Conservation (phyloP, 2,888 invertebrate species). For the Meliscaeva auricollis region DNA sequence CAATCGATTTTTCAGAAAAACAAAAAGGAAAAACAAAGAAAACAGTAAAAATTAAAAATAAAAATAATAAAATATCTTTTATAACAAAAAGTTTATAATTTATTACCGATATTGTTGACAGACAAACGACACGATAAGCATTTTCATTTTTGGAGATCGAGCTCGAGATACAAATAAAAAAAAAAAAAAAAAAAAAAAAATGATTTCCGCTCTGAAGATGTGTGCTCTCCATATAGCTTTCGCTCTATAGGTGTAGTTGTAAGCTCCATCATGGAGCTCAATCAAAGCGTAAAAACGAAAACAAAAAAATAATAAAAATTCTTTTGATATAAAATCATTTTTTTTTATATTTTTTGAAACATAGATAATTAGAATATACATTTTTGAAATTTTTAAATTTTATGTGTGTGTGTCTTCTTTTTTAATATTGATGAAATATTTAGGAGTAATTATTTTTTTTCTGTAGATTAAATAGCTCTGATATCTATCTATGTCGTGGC, state of each 20-base stretch:
- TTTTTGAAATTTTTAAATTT: conserved; percentile 2
- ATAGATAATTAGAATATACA: conserved; percentile 5
- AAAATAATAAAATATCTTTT: conserved; percentile 9
- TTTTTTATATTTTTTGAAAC: conserved; percentile 8
- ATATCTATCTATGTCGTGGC: too few species aligned
- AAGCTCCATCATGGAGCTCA: not conserved
- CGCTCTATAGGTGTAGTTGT: too few species aligned
- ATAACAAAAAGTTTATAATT: conserved; percentile 38
- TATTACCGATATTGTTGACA: conserved; percentile 56
- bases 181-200: not conserved
- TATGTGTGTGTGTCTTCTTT: too few species aligned
- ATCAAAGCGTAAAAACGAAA: not conserved
- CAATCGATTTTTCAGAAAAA: conserved; percentile 14
- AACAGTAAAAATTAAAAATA: not conserved
- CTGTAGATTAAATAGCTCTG: too few species aligned
- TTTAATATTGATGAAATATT: too few species aligned
- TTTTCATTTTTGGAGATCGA: conserved; percentile 43
- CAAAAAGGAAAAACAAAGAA: not conserved
- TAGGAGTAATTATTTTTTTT: too few species aligned
- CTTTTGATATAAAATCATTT: conserved; percentile 10
- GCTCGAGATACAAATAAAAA: conserved; percentile 22
- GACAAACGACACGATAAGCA: conserved; percentile 55
- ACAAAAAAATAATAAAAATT: not conserved
- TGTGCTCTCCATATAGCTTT: not conserved
- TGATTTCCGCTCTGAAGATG: not conserved